Evolutionary conservation across 2,888 invertebrate genomes (phyloP), one percentile per base, ranked within the genome.

Genomic region (Panopea generosa): DNA sequence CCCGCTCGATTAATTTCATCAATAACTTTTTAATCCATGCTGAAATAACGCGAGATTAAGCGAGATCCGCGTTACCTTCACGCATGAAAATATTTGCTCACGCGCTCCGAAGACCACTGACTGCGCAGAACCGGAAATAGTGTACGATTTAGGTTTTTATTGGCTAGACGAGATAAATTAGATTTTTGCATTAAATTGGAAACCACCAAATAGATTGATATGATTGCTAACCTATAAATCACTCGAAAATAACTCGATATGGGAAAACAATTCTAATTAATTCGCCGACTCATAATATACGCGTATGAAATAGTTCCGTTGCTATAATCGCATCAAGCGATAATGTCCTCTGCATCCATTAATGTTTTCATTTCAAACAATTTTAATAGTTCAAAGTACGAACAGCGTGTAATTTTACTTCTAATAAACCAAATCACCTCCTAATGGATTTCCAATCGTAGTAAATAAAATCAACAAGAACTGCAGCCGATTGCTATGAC

Each of bases 1-100:
- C 38, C 57, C 57, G 52, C 20, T n/a, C 43, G 59, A 71, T 71
- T 71, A 59, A 26, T 26, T 38, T 50, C 40, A 22, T 27, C 43
- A 52, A 65, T 53, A 59, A 52, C 43, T 16, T 29, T n/a, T 27
- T 55, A 49, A 71, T 56, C 27, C 56, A 50, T 45, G 38, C 53
- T 60, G 27, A 59, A 71, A 52, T 60, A 70, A 56, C 63, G 29
- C 57, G 63, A 70, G 49, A 70, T 57, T 57, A 59, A 49, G 45
- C 47, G 69, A 53, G 69, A 47, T 38, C 47, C 61, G 27, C 18
- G 18, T 45, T 53, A 26, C 11, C 27, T 16, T 53, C 53, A 29
- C 53, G 53, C 53, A 16, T 16, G 53, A 53, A 29, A 53, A 52
- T 26, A 27, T 16, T 18, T 53, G 53, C 53, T 60, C 40, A 47